Percentiles rank a stretch among this genome's conserved stretches.
phyloP scores from a whole-genome alignment of 1,140 invertebrate genomes.

The Calosoma granatense region DNA sequence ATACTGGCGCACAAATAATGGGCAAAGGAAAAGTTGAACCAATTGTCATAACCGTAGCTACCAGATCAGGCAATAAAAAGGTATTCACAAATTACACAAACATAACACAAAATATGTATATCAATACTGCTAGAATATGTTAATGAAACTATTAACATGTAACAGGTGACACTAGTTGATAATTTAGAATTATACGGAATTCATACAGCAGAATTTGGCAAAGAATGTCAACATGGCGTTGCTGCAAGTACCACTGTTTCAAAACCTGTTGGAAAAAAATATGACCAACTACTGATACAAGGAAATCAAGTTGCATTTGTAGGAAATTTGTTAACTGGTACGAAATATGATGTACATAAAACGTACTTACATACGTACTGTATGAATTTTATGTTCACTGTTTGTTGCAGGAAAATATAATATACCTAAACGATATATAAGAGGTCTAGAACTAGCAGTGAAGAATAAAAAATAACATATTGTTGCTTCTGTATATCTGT shows the following conservation, averaged over 20 bases:
- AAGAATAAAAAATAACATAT: constrained; percentile 48
- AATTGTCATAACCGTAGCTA: constrained; percentile 66
- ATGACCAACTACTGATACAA: constrained; percentile 74
- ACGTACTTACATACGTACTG: constrained; percentile 7
- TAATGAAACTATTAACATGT: background rate
- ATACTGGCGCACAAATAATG: constrained; percentile 45
- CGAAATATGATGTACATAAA: constrained; percentile 17
- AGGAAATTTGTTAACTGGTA: constrained; percentile 59
- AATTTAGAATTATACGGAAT: constrained; percentile 82
- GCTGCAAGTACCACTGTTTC: constrained; percentile 77
- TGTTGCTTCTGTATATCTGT: no score
- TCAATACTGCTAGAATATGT: constrained; percentile 9
- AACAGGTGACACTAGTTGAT: constrained; percentile 75
- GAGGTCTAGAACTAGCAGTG: constrained; percentile 52
- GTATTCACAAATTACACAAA: constrained; percentile 39
- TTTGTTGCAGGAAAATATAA: constrained; percentile 47
- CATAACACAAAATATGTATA: no score
- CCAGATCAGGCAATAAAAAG: constrained; percentile 82
- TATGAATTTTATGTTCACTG: constrained; percentile 12
- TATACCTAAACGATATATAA: constrained; percentile 52
- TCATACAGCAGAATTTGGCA: constrained; percentile 64
- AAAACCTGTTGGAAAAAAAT: constrained; percentile 61
- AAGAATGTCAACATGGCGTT: constrained; percentile 70
- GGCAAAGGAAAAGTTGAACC: constrained; percentile 66
- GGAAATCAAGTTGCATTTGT: constrained; percentile 82